Conservation (phyloP, 2,888 invertebrate genomes). For the Tridacna crocea region DNA sequence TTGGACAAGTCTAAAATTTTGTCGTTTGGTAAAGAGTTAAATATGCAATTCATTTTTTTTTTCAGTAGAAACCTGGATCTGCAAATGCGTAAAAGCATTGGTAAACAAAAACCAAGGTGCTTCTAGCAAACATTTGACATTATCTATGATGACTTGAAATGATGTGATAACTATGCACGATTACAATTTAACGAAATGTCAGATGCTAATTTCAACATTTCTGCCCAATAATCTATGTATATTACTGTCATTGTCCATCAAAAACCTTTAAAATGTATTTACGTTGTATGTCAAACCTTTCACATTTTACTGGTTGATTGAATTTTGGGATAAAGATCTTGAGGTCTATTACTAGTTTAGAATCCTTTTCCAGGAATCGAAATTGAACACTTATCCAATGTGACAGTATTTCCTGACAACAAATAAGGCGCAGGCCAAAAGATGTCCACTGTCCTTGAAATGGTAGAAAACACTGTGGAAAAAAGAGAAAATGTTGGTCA, state of each 20-base stretch:
- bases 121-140: background rate
- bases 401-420: no score
- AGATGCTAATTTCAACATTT: conserved; percentile 7
- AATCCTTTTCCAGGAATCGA: no score
- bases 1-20: no score
- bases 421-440: no score
- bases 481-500: background rate
- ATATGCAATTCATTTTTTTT: no score
- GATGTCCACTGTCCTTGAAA: background rate
- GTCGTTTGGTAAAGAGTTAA: no score
- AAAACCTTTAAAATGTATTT: background rate
- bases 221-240: background rate
- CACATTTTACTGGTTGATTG: background rate
- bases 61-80: no score
- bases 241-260: background rate
- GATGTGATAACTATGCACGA: background rate
- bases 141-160: background rate
- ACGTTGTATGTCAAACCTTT: background rate
- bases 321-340: no score
- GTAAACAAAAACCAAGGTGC: no score
- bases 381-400: no score
- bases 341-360: no score
- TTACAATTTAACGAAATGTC: conserved; percentile 3
- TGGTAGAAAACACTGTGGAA: background rate
- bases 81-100: no score